Evolutionary conservation across 2,113 vertebrate genomes (phyloP).

Genomic region (Mus musculus): DNA sequence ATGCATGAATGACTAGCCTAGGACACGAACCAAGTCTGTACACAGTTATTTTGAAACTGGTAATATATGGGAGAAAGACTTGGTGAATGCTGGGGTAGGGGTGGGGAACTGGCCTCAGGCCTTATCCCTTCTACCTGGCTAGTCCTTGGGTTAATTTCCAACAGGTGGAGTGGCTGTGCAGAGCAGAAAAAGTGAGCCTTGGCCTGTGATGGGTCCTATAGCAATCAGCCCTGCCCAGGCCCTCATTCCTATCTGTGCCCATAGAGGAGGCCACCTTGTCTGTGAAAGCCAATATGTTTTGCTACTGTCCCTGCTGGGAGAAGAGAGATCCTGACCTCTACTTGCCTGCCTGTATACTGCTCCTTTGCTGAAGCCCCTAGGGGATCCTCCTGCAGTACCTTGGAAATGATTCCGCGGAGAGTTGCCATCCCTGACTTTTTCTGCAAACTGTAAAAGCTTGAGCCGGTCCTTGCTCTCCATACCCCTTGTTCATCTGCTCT

Average conservation of each 20-base stretch:
- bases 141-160: not conserved
- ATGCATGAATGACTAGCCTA: not conserved
- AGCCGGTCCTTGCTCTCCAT: not conserved
- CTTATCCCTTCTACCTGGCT: not conserved
- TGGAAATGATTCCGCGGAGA: not conserved
- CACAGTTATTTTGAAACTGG: no score
- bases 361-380: not conserved
- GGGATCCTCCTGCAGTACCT: not conserved
- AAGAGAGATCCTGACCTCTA: not conserved
- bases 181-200: not conserved
- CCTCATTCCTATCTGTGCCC: not conserved
- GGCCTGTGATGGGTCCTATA: not conserved
- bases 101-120: rapidly evolving
- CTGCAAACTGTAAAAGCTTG: not conserved
- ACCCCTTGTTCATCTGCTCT: not conserved
- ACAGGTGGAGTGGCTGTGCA: rapidly evolving
- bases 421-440: no score
- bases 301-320: not conserved
- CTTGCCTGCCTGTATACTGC: rapidly evolving
- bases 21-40: not conserved
- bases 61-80: not conserved
- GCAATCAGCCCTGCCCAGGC: not conserved
- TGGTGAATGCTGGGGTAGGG: no score
- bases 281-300: not conserved
- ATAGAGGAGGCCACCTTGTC: not conserved